These are phyloP conservation scores for Stenodera caucasica DNA, from an alignment of 2,888 invertebrate species.

Conservation along the genomic window DNA sequence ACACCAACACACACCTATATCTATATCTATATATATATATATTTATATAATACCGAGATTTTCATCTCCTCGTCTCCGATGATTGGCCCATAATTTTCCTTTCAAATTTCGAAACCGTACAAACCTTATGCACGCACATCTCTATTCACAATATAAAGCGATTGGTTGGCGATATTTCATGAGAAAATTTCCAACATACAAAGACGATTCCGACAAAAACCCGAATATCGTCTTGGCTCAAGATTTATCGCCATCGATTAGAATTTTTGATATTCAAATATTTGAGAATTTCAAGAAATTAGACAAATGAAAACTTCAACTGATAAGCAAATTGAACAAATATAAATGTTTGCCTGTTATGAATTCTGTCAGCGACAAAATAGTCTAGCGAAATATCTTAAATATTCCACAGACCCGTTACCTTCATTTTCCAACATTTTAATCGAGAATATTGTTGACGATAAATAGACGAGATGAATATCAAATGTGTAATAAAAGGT, in stretches of 20 bases:
- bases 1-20: no score
- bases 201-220: not conserved
- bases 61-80: not conserved
- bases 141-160: not conserved
- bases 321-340: constrained; percentile 1
- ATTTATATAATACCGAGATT: not conserved
- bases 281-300: not conserved
- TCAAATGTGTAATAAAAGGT: constrained; percentile 25
- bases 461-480: constrained; percentile 28
- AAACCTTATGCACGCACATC: not conserved
- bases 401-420: not conserved
- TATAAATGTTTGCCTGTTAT: constrained; percentile 5
- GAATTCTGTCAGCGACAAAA: not conserved
- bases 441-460: not conserved
- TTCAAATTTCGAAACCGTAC: not conserved
- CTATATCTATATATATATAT: not conserved
- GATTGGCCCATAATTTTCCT: not conserved
- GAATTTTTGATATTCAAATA: not conserved
- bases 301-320: not conserved
- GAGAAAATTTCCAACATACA: not conserved
- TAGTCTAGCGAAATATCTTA: not conserved
- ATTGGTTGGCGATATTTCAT: not conserved
- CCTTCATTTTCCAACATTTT: not conserved
- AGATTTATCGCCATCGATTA: not conserved
- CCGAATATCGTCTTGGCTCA: not conserved